These are phyloP conservation scores for Acomys russatus DNA, from an alignment of 2,797 vertebrate genomes.

Conservation along the genomic window DNA sequence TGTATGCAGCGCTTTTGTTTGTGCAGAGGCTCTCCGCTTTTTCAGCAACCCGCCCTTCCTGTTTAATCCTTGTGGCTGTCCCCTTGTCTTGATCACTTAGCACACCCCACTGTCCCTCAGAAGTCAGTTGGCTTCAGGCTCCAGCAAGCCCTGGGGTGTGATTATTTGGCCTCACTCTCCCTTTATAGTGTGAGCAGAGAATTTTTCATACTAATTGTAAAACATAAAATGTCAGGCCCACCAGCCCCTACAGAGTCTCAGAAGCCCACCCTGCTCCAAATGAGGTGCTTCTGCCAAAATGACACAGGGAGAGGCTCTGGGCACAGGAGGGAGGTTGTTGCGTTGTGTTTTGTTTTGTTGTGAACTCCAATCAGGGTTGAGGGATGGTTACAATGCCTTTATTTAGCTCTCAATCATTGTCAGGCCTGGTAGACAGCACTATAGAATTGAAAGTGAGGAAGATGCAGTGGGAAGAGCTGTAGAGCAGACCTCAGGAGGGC, in stretches of 20 bases:
- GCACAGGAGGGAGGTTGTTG: constrained; percentile 5
- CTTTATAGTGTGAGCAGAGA: constrained; percentile 75
- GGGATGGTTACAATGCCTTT: constrained; percentile 65
- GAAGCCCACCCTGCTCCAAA: constrained; percentile 44
- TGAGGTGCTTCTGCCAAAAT: constrained; percentile 33
- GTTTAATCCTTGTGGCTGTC: neutral
- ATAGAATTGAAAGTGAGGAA: neutral
- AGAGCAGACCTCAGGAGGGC: neutral
- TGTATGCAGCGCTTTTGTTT: neutral
- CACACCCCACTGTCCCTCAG: constrained; percentile 71
- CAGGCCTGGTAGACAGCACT: neutral
- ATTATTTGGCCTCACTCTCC: constrained; percentile 69
- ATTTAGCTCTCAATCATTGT: constrained; percentile 59
- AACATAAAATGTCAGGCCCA: constrained; percentile 78
- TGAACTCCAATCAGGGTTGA: constrained; percentile 52
- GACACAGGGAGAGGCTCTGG: neutral
- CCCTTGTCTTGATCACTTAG: constrained; percentile 23
- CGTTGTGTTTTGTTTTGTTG: constrained; percentile 5
- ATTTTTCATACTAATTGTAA: constrained; percentile 80
- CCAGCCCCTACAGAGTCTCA: constrained; percentile 80
- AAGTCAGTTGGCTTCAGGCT: constrained; percentile 68
- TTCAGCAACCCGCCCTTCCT: neutral
- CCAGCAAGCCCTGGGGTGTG: neutral
- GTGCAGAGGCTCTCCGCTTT: constrained; percentile 39
- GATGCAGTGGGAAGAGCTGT: neutral